These are phyloP conservation scores for Heliconius nattereri DNA, from an alignment of 1,140 invertebrate genomes.

Conservation along the genomic window DNA sequence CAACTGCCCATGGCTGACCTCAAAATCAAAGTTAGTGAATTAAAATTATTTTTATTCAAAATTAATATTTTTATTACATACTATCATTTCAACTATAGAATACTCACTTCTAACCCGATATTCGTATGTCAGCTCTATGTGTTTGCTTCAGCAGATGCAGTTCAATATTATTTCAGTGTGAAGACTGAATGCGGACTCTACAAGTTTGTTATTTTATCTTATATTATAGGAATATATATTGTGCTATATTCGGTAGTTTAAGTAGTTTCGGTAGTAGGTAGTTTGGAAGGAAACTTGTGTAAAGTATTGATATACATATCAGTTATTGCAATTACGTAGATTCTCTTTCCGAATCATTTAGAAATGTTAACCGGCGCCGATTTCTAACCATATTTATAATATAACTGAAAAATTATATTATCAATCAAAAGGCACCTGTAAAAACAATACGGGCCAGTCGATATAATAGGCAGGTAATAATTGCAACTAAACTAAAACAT, in stretches of 20 bases:
- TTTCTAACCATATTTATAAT: neutral
- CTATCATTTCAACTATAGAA: neutral
- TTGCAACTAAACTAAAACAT: neutral
- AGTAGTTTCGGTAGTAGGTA: too few relatives aligned
- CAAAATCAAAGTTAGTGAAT: too few relatives aligned
- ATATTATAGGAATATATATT: too few relatives aligned
- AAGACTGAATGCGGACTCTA: neutral
- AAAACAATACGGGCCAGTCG: neutral
- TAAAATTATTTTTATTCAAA: too few relatives aligned
- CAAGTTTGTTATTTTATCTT: too few relatives aligned
- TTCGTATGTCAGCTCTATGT: neutral
- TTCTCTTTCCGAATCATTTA: too few relatives aligned
- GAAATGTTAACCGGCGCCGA: too few relatives aligned
- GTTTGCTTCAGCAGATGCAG: neutral
- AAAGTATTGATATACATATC: neutral
- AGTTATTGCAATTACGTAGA: too few relatives aligned
- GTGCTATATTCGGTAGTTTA: too few relatives aligned
- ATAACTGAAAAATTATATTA: neutral
- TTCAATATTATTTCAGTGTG: neutral
- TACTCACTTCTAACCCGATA: neutral
- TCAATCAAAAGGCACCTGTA: neutral
- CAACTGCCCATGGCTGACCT: too few relatives aligned
- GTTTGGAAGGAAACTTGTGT: too few relatives aligned
- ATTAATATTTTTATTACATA: neutral
- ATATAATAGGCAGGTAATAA: neutral